phyloP scores from a whole-genome alignment of 2,797 vertebrate species.

The Ctenosaura bakeri region DNA sequence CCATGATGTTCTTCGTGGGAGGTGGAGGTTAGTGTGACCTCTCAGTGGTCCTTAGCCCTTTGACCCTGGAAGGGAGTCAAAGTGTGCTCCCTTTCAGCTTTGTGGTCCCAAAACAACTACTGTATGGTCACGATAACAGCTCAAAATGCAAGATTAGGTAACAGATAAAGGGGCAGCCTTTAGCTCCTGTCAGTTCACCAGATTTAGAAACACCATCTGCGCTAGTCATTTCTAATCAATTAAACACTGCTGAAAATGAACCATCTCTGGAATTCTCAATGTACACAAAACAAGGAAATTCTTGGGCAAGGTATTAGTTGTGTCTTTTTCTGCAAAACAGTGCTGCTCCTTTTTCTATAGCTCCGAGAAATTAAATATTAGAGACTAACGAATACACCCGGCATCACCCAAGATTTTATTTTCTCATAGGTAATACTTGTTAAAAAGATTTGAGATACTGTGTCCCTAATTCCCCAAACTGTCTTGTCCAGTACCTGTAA shows the following conservation, averaged over 20 bases:
- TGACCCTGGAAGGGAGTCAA: neutral
- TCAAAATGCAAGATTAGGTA: too few relatives aligned
- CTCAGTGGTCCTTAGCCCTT: neutral
- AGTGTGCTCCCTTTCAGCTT: neutral
- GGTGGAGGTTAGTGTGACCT: neutral
- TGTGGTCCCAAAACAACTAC: neutral
- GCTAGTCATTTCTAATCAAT: neutral
- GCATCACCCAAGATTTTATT: too few relatives aligned
- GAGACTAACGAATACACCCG: neutral
- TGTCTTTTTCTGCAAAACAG: neutral
- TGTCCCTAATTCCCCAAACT: too few relatives aligned
- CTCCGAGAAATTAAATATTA: neutral
- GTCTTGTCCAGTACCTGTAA: too few relatives aligned
- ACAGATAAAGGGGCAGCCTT: neutral
- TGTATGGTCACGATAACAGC: too few relatives aligned
- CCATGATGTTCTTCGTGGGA: neutral
- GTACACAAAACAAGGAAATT: neutral
- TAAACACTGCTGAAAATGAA: neutral
- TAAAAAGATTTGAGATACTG: too few relatives aligned
- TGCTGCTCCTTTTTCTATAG: neutral
- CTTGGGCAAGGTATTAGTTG: neutral
- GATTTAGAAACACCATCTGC: neutral
- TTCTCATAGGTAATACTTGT: too few relatives aligned
- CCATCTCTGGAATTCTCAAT: neutral
- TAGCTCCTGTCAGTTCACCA: neutral